These are phyloP conservation scores for Lucilia cuprina DNA, from an alignment of 1,140 invertebrate species.

Conservation along the genomic window DNA sequence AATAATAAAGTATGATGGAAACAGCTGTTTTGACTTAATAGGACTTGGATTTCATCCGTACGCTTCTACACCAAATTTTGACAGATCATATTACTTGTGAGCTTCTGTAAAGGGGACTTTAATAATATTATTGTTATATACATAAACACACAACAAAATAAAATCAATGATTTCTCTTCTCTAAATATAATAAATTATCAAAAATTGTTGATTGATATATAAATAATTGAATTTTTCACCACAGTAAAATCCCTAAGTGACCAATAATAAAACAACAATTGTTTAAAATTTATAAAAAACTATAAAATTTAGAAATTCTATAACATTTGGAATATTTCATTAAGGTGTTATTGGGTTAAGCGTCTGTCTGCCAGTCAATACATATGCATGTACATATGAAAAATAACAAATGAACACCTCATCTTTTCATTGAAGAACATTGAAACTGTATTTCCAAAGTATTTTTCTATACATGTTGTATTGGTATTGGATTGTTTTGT, in stretches of 20 bases:
- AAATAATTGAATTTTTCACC: not conserved
- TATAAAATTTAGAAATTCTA: not conserved
- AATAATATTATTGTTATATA: too few relatives aligned
- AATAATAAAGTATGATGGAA: too few relatives aligned
- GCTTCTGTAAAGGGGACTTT: too few relatives aligned
- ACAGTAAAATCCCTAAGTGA: not conserved
- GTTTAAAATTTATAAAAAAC: too few relatives aligned
- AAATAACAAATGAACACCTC: not conserved
- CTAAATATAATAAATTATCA: too few relatives aligned
- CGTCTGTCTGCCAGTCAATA: not conserved
- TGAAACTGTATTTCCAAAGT: not conserved
- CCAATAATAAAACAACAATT: not conserved
- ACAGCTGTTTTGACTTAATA: too few relatives aligned
- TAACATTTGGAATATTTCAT: not conserved
- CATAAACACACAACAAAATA: too few relatives aligned
- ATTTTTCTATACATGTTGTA: not conserved
- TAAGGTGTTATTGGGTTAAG: not conserved
- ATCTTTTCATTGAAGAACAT: conserved; percentile 13
- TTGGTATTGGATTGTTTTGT: not conserved
- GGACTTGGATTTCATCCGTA: too few relatives aligned
- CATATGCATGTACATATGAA: not conserved
- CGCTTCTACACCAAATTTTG: too few relatives aligned
- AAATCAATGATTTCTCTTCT: too few relatives aligned
- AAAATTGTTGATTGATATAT: too few relatives aligned
- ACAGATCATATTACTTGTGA: too few relatives aligned